Evolutionary conservation across 2,797 vertebrate species (phyloP).

Genomic region (Aplochiton taeniatus): DNA sequence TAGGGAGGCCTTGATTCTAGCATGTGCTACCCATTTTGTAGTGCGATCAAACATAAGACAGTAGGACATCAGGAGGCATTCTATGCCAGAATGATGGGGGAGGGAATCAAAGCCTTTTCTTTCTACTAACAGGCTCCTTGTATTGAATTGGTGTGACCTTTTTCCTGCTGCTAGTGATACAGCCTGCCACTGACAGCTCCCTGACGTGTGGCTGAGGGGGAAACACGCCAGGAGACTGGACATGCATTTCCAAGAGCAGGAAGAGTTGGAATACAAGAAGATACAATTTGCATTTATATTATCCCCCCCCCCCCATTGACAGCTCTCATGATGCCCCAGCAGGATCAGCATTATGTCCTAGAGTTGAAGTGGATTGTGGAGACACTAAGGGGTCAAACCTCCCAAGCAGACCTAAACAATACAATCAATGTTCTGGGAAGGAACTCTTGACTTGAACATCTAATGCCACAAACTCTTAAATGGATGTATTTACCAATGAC

Average conservation of each 20-base stretch:
- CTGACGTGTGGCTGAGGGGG: constrained; percentile 39
- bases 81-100: constrained; percentile 58
- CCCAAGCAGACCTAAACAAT: background rate
- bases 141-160: constrained; percentile 45
- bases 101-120: constrained; percentile 59
- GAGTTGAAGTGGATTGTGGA: constrained; percentile 17
- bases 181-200: constrained; percentile 41
- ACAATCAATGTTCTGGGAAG: too few species aligned
- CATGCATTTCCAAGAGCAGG: constrained; percentile 10
- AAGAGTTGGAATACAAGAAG: constrained; percentile 9
- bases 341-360: constrained; percentile 12
- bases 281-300: constrained; percentile 42
- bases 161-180: constrained; percentile 29
- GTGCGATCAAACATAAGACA: constrained; percentile 59
- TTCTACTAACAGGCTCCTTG: constrained; percentile 45
- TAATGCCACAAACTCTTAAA: too few species aligned
- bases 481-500: too few species aligned
- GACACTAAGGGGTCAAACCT: constrained; percentile 6
- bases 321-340: constrained; percentile 14
- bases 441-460: too few species aligned
- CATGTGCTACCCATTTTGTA: too few species aligned
- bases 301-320: constrained; percentile 16
- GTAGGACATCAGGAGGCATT: constrained; percentile 67
- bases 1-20: too few species aligned
- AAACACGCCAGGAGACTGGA: constrained; percentile 25